These are phyloP conservation scores for Clepsis dumicolana DNA, from an alignment of 2,888 invertebrate species.

Conservation along the genomic window DNA sequence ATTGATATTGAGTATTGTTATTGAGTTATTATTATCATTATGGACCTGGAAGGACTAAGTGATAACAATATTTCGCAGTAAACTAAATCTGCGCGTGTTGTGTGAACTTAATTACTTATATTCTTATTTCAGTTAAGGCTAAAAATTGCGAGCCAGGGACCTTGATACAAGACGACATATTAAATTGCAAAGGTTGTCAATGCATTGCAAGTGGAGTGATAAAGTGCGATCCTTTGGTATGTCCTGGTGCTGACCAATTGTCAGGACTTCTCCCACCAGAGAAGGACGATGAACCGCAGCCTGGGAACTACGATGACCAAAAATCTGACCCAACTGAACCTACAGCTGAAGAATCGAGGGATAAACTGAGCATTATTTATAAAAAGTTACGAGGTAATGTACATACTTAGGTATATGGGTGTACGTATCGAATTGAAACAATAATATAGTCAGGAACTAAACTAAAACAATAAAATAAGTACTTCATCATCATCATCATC, in stretches of 20 bases:
- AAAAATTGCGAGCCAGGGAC: neutral
- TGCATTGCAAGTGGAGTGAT: neutral
- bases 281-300: neutral
- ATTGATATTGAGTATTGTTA: too few relatives aligned
- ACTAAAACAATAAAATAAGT: too few relatives aligned
- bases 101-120: neutral
- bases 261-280: neutral
- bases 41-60: too few relatives aligned
- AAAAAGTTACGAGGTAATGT: neutral
- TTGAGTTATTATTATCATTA: too few relatives aligned
- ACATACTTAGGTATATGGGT: too few relatives aligned
- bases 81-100: too few relatives aligned
- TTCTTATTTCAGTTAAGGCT: neutral
- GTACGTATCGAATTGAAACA: too few relatives aligned
- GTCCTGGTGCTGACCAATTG: neutral
- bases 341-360: neutral
- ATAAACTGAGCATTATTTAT: neutral
- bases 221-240: neutral
- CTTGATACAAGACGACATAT: neutral
- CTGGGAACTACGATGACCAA: too few relatives aligned
- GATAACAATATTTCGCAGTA: too few relatives aligned
- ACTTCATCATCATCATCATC: too few relatives aligned
- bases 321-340: neutral
- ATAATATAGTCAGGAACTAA: too few relatives aligned
- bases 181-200: neutral